Conservation (phyloP, 2,113 vertebrate species). For the Ptilonorhynchus violaceus region DNA sequence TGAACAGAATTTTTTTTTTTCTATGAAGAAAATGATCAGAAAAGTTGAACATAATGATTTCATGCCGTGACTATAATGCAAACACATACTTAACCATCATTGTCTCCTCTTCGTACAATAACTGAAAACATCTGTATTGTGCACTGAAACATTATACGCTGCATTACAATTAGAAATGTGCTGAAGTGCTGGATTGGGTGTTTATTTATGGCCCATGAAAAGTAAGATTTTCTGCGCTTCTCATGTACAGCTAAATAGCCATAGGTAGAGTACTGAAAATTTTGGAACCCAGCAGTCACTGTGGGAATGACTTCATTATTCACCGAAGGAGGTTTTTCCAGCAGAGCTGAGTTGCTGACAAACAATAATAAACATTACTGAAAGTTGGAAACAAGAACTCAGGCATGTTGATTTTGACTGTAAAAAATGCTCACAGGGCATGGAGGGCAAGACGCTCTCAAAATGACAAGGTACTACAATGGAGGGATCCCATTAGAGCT, state of each 20-base stretch:
- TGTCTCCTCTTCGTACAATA: slow-evolving; percentile 68
- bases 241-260: slow-evolving; percentile 62
- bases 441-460: background rate
- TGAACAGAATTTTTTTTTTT: slow-evolving; percentile 40
- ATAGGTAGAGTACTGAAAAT: slow-evolving; percentile 58
- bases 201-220: slow-evolving; percentile 71
- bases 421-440: background rate
- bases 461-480: slow-evolving; percentile 27
- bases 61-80: slow-evolving; percentile 62
- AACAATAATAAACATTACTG: slow-evolving; percentile 52
- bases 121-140: slow-evolving; percentile 74
- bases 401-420: slow-evolving; percentile 28
- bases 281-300: slow-evolving; percentile 59
- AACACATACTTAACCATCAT: slow-evolving; percentile 68
- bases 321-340: slow-evolving; percentile 43
- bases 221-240: slow-evolving; percentile 43
- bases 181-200: slow-evolving; percentile 60
- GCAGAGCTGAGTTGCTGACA: slow-evolving; percentile 53
- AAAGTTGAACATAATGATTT: slow-evolving; percentile 70
- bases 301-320: slow-evolving; percentile 61
- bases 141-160: slow-evolving; percentile 49
- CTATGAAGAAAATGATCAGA: slow-evolving; percentile 48
- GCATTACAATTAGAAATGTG: slow-evolving; percentile 73
- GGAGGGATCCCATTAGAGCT: slow-evolving; percentile 41
- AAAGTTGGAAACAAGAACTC: slow-evolving; percentile 53